These are phyloP conservation scores for Bruchidius siliquastri DNA, from an alignment of 2,888 invertebrate genomes.

Conservation along the genomic window DNA sequence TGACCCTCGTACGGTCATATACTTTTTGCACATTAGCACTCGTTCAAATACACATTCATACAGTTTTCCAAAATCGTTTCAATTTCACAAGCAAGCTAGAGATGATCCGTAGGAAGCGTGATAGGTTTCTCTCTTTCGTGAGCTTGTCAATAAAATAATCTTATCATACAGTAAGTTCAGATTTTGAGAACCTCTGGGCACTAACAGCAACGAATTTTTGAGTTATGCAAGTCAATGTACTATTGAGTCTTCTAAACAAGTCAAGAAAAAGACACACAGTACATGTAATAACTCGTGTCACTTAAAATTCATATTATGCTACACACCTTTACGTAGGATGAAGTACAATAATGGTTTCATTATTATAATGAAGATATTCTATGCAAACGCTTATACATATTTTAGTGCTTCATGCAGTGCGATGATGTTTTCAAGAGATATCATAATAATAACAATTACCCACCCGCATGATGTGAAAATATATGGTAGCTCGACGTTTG, in stretches of 20 bases:
- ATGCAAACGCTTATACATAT: not conserved
- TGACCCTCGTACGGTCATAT: too few species aligned
- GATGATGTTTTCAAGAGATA: not conserved
- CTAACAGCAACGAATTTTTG: too few species aligned
- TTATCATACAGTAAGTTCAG: too few species aligned
- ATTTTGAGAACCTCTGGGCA: too few species aligned
- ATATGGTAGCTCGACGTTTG: not conserved
- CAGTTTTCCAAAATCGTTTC: too few species aligned
- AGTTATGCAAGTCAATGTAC: too few species aligned
- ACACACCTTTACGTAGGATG: not conserved
- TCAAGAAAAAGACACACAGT: not conserved
- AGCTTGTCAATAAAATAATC: too few species aligned
- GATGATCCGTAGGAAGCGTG: too few species aligned
- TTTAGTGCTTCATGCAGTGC: not conserved
- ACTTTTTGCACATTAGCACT: too few species aligned
- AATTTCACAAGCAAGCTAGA: too few species aligned
- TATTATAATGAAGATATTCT: not conserved
- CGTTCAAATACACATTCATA: too few species aligned
- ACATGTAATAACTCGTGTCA: not conserved
- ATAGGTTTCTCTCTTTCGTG: too few species aligned
- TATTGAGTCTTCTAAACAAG: not conserved
- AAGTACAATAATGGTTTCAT: not conserved
- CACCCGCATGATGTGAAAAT: not conserved
- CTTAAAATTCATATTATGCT: not conserved
- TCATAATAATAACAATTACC: not conserved